A percentile compares a stretch with the other conserved stretches of the same genome.
Evolutionary conservation across 2,113 vertebrate genomes (phyloP).

Genomic region (Coptodon rendalli): DNA sequence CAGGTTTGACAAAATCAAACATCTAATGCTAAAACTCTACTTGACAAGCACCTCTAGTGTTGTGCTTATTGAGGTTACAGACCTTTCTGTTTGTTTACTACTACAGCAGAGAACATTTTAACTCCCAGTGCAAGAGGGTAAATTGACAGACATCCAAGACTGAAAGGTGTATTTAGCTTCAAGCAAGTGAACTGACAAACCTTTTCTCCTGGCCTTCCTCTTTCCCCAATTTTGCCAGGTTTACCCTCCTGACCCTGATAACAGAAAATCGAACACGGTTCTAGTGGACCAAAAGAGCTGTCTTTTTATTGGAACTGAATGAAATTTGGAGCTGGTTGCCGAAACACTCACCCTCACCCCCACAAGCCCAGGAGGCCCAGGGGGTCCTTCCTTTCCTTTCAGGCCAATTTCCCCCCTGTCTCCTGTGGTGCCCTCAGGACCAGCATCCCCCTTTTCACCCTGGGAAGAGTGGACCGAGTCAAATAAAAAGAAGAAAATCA

Average conservation of each 20-base stretch:
- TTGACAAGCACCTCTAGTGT: not conserved
- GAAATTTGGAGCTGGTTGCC: not conserved
- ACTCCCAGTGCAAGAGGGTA: not conserved
- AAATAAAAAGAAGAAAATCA: not conserved
- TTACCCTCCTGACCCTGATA: conserved; percentile 90
- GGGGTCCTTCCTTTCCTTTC: conserved; percentile 83
- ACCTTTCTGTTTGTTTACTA: not conserved
- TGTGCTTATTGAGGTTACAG: not conserved
- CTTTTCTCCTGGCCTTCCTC: conserved; percentile 86
- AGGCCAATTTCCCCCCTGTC: conserved; percentile 82
- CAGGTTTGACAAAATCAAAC: not conserved
- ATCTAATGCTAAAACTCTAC: not conserved
- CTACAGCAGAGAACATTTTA: not conserved
- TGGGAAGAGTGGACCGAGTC: conserved; percentile 36
- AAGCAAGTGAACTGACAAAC: conserved; percentile 58
- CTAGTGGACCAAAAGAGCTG: not conserved
- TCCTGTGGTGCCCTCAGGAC: conserved; percentile 81
- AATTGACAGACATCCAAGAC: not conserved
- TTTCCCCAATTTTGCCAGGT: conserved; percentile 84
- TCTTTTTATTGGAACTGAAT: not conserved
- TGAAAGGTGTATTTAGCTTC: not conserved
- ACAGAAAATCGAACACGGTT: conserved; percentile 1
- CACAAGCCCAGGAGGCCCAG: conserved; percentile 79
- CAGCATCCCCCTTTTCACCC: conserved; percentile 90
- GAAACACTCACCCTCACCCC: conserved; percentile 83